Base-by-base conservation (phyloP, 2,113 vertebrate species). In the Crotalus tigris region DNA sequence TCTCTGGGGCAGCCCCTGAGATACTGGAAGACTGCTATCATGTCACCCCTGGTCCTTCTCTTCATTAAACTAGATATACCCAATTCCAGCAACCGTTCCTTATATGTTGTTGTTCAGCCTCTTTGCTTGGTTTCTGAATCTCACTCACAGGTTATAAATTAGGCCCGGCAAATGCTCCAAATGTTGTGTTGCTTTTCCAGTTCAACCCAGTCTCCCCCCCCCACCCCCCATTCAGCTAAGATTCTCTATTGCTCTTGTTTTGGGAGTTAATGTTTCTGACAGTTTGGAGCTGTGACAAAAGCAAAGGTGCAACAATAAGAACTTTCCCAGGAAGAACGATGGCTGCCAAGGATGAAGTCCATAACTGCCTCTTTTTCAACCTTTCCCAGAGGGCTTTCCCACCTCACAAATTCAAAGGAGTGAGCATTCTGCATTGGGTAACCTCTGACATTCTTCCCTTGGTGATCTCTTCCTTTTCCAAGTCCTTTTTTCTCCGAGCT, bases 401-500 rank as follows among this genome's bases (percentile, higher is more conserved):
- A 61, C 59, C 59, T 11, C 24, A 58, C 21, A 58, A 21, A 58
- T 19, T 61, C 11, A 61, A 61, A 75, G 69, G 69, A 33, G 12
- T 75, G 29, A 54, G 33, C 69, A 1, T 91, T 92, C 92, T 17
- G 24, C 91, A 64, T 61, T n/a, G 54, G n/a, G 57, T 75, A 26
- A 91, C 87, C 91, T 88, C 86, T 92, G 51, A 93, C 92, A 46
- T 89, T 46, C n/a, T 24, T 54, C 81, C 89, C 69, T 88, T 90
- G 86, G 53, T 49, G 69, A 92, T 81, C 89, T 92, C 91, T 93
- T 92, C 90, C 61, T 90, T 93, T 90, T 90, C 85, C 92, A 64
- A 92, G 92, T 87, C 33, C 51, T 33, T 26, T n/a, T 29, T 29
- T 21, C 11, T 49, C 39, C 2, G 29, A n/a, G 10, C 24, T 53